Conservation (phyloP, 2,888 invertebrate genomes). For the Lampropteryx suffumata region DNA sequence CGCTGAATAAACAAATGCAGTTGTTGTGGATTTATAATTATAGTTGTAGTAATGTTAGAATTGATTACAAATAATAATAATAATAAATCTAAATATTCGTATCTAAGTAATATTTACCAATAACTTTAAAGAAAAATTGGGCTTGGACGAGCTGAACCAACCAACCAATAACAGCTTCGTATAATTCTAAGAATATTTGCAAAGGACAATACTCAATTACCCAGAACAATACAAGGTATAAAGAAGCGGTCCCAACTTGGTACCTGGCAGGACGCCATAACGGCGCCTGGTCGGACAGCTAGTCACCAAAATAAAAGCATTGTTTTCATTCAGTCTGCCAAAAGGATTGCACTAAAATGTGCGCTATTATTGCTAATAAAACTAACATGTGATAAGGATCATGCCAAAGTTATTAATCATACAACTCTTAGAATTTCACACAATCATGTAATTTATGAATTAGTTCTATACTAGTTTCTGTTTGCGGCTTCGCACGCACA, state of each 20-base stretch:
- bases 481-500: no score
- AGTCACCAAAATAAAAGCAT: constrained; percentile 35
- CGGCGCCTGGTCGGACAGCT: constrained; percentile 39
- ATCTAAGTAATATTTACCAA: no score
- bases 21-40: no score
- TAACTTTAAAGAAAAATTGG: no score
- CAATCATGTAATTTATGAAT: no score
- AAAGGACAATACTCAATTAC: constrained; percentile 10
- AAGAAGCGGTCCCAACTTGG: constrained; percentile 24
- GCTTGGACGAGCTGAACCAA: no score
- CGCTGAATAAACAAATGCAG: neutral
- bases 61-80: no score
- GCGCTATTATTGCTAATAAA: constrained; percentile 7
- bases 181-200: neutral
- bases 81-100: no score
- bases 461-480: no score
- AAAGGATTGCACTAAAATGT: constrained; percentile 21
- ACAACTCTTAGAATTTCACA: no score
- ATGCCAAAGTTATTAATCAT: neutral
- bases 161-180: no score
- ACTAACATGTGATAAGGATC: neutral
- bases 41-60: no score
- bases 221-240: constrained; percentile 18
- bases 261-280: constrained; percentile 45
- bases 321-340: constrained; percentile 45